Base-by-base conservation (phyloP, 2,888 invertebrate species). In the Pogonocherus hispidulus region DNA sequence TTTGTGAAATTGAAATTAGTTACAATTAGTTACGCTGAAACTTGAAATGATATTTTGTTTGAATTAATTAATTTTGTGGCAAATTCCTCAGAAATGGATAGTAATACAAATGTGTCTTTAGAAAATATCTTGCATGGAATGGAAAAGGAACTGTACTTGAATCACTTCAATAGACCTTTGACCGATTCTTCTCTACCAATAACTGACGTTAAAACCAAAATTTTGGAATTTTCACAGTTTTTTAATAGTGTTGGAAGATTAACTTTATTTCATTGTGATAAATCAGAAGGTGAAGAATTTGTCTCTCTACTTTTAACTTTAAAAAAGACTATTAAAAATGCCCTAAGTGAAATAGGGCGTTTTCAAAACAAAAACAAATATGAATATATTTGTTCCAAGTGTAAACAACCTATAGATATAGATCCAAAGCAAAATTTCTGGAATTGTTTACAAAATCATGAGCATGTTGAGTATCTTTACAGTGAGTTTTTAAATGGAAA, bases 401-500 rank as follows among this genome's bases (percentile, higher is more conserved):
- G 81, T 64, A 64, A 69, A 9, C 68, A 74, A 57, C n/a, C 32
- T 9, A 69, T 80, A 14, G 47, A 52, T 35, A 52, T 78, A 16
- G 27, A 70, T 37, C 65, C 71, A 9, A 57, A 70, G 4, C 46
- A 70, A 55, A 71, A 81, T 67, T 51, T 76, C 19, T 81, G 80
- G 81, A 67, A 66, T 8, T 62, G 46, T 20, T 47, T 79, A 32
- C 77, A 79, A 65, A 64, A 66, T 22, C 80, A 81, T 57, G 70
- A 78, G 20, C 81, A 81, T 68, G 73, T 78, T 52, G 79, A 80
- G 44, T 63, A 76, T 19, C 54, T 63, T n/a, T 76, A 64, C 46
- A 46, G 8, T 23, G 54, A 75, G 46, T 59, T 67, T 68, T 66
- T 73, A n/a, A 66, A 60, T 52, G 69, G 71, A 54, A 16, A 27